Percentiles rank a stretch among this genome's conserved stretches.
Evolutionary conservation across 2,113 vertebrate species (phyloP).

Genomic region (Psettodes erumei): DNA sequence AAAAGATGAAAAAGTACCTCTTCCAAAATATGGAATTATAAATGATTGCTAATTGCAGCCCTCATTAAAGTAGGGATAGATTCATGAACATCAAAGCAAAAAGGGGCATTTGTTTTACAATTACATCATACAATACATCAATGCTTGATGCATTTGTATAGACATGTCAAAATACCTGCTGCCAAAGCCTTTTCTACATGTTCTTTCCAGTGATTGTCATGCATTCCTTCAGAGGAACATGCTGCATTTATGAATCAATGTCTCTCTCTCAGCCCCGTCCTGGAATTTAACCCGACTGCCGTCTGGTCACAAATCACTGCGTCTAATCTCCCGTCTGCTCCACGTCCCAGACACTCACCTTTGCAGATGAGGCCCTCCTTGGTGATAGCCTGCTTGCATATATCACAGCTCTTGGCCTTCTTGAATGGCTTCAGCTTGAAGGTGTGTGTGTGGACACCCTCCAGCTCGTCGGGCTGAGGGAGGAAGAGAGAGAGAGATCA

Average conservation of each 20-base stretch:
- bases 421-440: conserved; percentile 97
- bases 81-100: too few species aligned
- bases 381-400: conserved; percentile 94
- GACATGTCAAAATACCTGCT: neutral
- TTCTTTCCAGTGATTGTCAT: neutral
- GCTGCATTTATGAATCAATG: conserved; percentile 31
- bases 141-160: neutral
- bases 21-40: too few species aligned
- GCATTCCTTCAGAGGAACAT: neutral
- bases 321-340: neutral
- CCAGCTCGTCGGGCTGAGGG: conserved; percentile 91
- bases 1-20: too few species aligned
- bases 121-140: too few species aligned
- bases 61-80: too few species aligned
- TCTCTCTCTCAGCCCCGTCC: neutral
- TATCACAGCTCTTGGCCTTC: conserved; percentile 93
- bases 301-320: neutral
- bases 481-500: conserved; percentile 15
- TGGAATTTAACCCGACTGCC: conserved; percentile 6
- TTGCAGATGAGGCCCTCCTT: conserved; percentile 93
- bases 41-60: too few species aligned
- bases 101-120: too few species aligned
- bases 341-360: conserved; percentile 82
- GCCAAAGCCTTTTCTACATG: neutral
- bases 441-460: conserved; percentile 88